Evolutionary conservation across 1,140 invertebrate genomes (phyloP).

Genomic region (Chlorops oryzae): DNA sequence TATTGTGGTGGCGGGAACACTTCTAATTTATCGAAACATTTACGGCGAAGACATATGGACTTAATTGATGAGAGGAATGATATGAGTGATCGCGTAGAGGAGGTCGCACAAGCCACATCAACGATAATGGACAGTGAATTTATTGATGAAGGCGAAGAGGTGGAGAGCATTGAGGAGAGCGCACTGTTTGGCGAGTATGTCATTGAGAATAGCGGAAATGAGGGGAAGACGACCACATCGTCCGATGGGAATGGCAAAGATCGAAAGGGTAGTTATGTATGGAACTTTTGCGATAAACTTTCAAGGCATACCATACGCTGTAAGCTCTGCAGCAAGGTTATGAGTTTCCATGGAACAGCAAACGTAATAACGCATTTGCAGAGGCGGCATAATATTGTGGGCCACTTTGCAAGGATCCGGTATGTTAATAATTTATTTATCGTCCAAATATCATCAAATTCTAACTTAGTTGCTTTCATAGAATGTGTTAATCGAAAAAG

Average conservation of each 20-base stretch:
- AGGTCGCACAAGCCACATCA: not conserved
- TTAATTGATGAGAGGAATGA: conserved; percentile 6
- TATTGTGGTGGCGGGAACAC: conserved; percentile 32
- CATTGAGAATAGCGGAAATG: not conserved
- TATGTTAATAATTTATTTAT: not conserved
- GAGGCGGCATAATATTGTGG: conserved; percentile 24
- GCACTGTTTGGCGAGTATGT: conserved; percentile 5
- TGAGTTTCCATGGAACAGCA: conserved; percentile 34
- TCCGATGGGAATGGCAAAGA: conserved; percentile 8
- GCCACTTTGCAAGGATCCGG: conserved; percentile 9
- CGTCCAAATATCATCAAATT: not conserved
- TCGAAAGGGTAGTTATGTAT: conserved; percentile 29
- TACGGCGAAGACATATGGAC: conserved; percentile 24
- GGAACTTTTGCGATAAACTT: conserved; percentile 28
- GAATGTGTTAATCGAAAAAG: too few species aligned
- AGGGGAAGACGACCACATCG: not conserved
- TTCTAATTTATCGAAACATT: conserved; percentile 29
- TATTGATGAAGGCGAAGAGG: not conserved
- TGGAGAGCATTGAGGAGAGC: not conserved
- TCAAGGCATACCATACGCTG: conserved; percentile 25
- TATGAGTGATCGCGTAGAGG: not conserved
- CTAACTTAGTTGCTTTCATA: too few species aligned
- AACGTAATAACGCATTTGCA: conserved; percentile 35
- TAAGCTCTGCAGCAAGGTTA: conserved; percentile 24
- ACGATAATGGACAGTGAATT: not conserved